A percentile compares a stretch with the other conserved stretches of the same genome.
Evolutionary conservation across 2,797 vertebrate genomes (phyloP).

Genomic region (Nyctibius grandis): DNA sequence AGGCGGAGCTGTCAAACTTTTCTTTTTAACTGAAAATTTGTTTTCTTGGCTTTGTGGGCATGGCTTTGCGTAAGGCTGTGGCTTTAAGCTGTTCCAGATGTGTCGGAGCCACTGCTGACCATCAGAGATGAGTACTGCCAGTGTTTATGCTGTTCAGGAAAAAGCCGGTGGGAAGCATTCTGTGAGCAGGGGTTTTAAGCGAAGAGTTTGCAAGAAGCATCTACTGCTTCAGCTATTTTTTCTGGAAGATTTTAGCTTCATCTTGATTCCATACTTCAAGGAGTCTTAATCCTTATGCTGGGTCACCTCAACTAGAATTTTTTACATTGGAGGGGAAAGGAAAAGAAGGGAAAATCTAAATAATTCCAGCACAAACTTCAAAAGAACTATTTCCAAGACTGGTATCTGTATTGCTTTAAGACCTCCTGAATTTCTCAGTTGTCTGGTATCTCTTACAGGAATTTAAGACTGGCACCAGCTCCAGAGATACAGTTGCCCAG

Average conservation of each 20-base stretch:
- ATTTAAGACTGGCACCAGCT: constrained; percentile 5
- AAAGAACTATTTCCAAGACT: neutral
- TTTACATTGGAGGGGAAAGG: neutral
- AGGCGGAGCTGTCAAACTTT: neutral
- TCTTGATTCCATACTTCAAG: neutral
- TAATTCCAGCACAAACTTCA: neutral
- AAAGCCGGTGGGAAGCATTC: neutral
- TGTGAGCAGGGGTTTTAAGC: neutral
- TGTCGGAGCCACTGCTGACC: neutral
- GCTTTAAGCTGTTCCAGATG: neutral
- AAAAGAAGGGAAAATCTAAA: neutral
- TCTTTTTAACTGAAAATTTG: neutral
- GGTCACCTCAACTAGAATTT: neutral
- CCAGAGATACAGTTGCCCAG: neutral
- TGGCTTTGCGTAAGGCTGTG: neutral
- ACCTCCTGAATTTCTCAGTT: constrained; percentile 9
- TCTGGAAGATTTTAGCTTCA: neutral
- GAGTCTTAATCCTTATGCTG: neutral
- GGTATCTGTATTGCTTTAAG: constrained; percentile 1
- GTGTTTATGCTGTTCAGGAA: constrained; percentile 10
- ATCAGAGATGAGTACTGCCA: neutral
- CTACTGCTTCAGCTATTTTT: neutral
- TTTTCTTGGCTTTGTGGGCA: neutral
- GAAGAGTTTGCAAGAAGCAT: neutral
- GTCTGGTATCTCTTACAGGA: neutral